These are phyloP conservation scores for Anguilla rostrata DNA, from an alignment of 2,113 vertebrate species.

Conservation along the genomic window DNA sequence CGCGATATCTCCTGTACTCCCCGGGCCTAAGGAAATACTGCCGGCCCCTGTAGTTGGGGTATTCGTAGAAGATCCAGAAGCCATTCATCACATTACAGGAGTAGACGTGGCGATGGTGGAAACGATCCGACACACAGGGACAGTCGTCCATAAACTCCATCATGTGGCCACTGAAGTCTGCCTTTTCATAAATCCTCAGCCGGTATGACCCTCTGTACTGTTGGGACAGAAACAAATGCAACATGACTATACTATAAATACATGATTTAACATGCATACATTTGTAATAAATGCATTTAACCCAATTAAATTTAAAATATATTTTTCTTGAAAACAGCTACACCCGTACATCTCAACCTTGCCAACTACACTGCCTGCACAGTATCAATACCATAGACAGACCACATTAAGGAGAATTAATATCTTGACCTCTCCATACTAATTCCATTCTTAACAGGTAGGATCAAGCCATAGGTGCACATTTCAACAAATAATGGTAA, in stretches of 20 bases:
- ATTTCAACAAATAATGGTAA: too few species aligned
- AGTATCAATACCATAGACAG: too few species aligned
- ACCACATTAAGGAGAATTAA: too few species aligned
- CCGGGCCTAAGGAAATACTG: constrained; percentile 58
- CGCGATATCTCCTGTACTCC: constrained; percentile 57
- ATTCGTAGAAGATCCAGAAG: constrained; percentile 67
- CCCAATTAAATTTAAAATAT: neutral
- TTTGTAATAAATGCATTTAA: neutral
- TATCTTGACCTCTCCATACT: too few species aligned
- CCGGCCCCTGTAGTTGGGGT: constrained; percentile 61
- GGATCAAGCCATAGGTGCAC: too few species aligned
- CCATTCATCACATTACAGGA: constrained; percentile 66
- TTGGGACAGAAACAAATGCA: neutral
- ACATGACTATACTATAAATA: neutral
- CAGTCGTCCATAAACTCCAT: constrained; percentile 65
- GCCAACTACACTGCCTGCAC: too few species aligned
- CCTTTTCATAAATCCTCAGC: constrained; percentile 60
- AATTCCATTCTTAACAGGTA: too few species aligned
- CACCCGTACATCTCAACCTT: too few species aligned
- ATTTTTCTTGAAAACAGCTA: too few species aligned
- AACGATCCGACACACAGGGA: constrained; percentile 58
- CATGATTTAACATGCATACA: neutral
- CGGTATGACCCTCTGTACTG: constrained; percentile 61
- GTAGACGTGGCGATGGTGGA: constrained; percentile 57
- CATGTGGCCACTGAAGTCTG: constrained; percentile 61